Base-by-base conservation (phyloP, 2,797 vertebrate species). In the Tolypeutes matacus region DNA sequence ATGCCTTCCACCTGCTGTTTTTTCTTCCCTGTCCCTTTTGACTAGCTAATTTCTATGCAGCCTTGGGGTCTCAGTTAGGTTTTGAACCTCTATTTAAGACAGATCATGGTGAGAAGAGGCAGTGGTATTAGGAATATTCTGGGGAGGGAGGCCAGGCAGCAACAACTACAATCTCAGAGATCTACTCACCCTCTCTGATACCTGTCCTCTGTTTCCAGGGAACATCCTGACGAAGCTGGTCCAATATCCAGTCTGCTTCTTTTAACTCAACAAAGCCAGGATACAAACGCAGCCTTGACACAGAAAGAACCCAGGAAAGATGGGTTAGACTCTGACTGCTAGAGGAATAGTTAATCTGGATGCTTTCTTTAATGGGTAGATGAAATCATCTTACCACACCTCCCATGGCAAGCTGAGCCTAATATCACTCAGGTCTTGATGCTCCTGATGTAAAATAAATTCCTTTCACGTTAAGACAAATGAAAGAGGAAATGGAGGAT, bases 161-260 rank as follows among this genome's bases (percentile, higher is more conserved):
- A 11, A 14, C 7, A 39, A 42, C 80, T 4, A 81, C 3, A 0
- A 5, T n/a, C 69, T 75, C 64, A 15, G 49, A 60, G 27, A 36
- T 4, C 49, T 2, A 39, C 94, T 97, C 83, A 99, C 99, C 98
- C 12, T 98, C 98, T 72, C 98, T 98, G 97, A 98, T 62, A 96
- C 99, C 99, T 42, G 98, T 99, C 97, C 99, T 99, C 98, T 99
- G 99, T 77, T 98, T 98, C 99, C 99, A 99, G 18, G 99, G 99
- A 65, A 99, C 96, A 93, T 99, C 99, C 31, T 96, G 98, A 4
- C 99, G 97, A 69, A 99, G 99, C 0, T 98, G 99, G 95, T 99
- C 98, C 98, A 99, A 99, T 96, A 99, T 98, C 99, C 99, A 99
- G 98, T 99, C 98, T 2, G 99, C 99, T 97, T 99, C 98, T 75